Evolutionary conservation across 1,140 invertebrate genomes (phyloP).

Genomic region (Venturia canescens): DNA sequence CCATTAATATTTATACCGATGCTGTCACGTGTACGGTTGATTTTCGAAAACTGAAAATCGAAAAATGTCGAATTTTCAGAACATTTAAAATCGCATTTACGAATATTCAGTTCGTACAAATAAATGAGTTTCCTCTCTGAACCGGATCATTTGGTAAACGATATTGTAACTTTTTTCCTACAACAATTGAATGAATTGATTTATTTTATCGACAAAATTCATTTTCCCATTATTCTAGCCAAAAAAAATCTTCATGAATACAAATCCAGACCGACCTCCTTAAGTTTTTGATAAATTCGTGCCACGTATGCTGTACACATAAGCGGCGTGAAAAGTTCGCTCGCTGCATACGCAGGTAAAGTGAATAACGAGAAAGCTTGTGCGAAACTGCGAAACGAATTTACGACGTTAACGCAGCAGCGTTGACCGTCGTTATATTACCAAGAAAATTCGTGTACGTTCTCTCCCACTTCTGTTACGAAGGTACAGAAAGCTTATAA

Average conservation of each 20-base stretch:
- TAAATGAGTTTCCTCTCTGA: too few species aligned
- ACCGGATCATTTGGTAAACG: too few species aligned
- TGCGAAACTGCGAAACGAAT: slow-evolving; percentile 27
- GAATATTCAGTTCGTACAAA: too few species aligned
- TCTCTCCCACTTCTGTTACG: slow-evolving; percentile 47
- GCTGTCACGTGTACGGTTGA: too few species aligned
- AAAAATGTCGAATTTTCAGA: too few species aligned
- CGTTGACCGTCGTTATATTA: slow-evolving; percentile 25
- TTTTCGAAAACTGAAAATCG: too few species aligned
- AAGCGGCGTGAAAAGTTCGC: slow-evolving; percentile 19
- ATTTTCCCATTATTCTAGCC: too few species aligned
- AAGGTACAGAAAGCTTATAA: slow-evolving; percentile 45
- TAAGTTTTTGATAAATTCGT: neutral
- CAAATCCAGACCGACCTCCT: neutral
- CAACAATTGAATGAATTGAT: too few species aligned
- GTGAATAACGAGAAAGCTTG: slow-evolving; percentile 33
- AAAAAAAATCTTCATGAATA: too few species aligned
- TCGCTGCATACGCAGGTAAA: slow-evolving; percentile 23
- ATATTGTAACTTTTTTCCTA: too few species aligned
- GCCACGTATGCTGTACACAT: neutral
- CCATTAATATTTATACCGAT: too few species aligned
- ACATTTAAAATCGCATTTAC: too few species aligned
- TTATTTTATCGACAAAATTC: neutral
- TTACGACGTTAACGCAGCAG: slow-evolving; percentile 27
- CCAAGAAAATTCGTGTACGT: slow-evolving; percentile 47